These are phyloP conservation scores for Helobdella robusta DNA, from an alignment of 2,888 invertebrate species.

Conservation along the genomic window DNA sequence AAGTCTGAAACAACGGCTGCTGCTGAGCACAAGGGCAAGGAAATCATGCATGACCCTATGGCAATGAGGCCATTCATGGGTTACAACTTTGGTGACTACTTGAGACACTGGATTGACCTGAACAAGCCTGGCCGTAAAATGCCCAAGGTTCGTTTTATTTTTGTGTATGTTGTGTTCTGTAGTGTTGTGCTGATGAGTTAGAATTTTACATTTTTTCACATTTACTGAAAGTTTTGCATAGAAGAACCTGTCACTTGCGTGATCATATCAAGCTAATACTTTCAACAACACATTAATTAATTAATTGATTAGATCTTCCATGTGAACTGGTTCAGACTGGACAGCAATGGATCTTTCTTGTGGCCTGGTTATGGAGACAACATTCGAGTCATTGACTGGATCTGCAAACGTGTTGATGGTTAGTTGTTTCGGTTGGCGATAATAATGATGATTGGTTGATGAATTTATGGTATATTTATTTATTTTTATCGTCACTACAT, in stretches of 20 bases:
- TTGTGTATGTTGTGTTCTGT: neutral
- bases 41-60: constrained; percentile 43
- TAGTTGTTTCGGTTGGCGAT: too few species aligned
- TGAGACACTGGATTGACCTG: constrained; percentile 38
- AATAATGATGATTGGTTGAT: too few species aligned
- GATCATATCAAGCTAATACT: too few species aligned
- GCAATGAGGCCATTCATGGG: constrained; percentile 44
- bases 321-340: constrained; percentile 41
- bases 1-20: constrained; percentile 43
- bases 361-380: constrained; percentile 42
- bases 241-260: too few species aligned
- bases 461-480: too few species aligned
- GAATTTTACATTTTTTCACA: too few species aligned
- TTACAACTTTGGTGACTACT: constrained; percentile 41
- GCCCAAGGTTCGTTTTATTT: constrained; percentile 31
- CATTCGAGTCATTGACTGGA: constrained; percentile 40
- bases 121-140: constrained; percentile 34
- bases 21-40: constrained; percentile 39
- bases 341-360: constrained; percentile 35
- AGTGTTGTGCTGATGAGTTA: too few species aligned
- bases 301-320: constrained; percentile 39
- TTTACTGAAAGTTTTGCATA: too few species aligned
- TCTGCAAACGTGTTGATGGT: constrained; percentile 35
- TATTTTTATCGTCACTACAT: too few species aligned
- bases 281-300: too few species aligned